These are phyloP conservation scores for Lithophane ornitopus DNA, from an alignment of 2,888 invertebrate species.

Conservation along the genomic window DNA sequence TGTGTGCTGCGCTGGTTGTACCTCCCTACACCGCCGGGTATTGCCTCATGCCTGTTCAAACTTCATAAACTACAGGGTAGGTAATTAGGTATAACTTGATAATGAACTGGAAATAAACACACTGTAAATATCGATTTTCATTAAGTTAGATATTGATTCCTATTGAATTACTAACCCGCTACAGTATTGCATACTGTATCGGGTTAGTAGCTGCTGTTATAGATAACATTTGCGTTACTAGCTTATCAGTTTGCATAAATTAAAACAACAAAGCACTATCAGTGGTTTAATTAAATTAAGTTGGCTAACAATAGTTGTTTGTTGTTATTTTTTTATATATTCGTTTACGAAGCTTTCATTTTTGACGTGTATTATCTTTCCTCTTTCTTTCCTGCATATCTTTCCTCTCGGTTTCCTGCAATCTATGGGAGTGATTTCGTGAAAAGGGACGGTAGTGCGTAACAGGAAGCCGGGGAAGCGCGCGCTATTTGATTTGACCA, in stretches of 20 bases:
- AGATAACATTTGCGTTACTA: slow-evolving; percentile 26
- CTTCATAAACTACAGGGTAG: slow-evolving; percentile 26
- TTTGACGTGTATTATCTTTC: too few relatives aligned
- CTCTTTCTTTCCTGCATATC: too few relatives aligned
- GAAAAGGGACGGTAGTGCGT: too few relatives aligned
- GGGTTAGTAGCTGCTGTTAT: slow-evolving; percentile 34
- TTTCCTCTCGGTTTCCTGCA: too few relatives aligned
- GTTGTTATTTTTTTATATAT: background rate
- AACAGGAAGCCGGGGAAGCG: too few relatives aligned
- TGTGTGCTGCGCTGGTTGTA: slow-evolving; percentile 38
- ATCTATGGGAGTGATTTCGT: too few relatives aligned
- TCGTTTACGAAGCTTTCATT: background rate
- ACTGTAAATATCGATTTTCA: slow-evolving; percentile 25
- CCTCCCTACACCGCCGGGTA: slow-evolving; percentile 27
- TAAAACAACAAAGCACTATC: slow-evolving; percentile 26
- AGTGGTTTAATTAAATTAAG: slow-evolving; percentile 3
- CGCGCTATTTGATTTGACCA: too few relatives aligned
- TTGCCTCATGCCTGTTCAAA: slow-evolving; percentile 25
- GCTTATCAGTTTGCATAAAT: slow-evolving; percentile 39
- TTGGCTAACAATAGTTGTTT: background rate
- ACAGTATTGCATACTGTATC: slow-evolving; percentile 12
- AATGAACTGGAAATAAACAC: slow-evolving; percentile 23
- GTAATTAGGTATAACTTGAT: slow-evolving; percentile 17
- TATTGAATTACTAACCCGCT: slow-evolving; percentile 23
- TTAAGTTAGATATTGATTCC: slow-evolving; percentile 4